A percentile compares a stretch with the other conserved stretches of the same genome.
Evolutionary conservation across 2,113 vertebrate genomes (phyloP).

Genomic region (Suncus etruscus): DNA sequence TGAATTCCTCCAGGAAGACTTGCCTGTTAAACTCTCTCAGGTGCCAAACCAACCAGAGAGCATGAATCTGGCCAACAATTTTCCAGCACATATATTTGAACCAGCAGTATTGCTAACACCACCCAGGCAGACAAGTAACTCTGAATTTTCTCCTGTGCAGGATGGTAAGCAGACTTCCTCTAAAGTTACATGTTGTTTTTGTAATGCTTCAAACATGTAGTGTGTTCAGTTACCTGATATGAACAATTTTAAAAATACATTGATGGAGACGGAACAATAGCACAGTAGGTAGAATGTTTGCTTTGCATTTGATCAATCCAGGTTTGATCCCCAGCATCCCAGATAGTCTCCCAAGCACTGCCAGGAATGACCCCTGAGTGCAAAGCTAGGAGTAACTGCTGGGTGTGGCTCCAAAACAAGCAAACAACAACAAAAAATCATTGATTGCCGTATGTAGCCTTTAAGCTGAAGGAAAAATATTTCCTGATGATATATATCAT

Average conservation of each 20-base stretch:
- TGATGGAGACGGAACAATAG: background rate
- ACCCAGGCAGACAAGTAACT: constrained; percentile 89
- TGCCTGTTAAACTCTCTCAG: constrained; percentile 60
- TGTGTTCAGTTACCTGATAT: background rate
- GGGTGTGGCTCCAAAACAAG: too few relatives aligned
- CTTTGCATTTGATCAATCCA: too few relatives aligned
- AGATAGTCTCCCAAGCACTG: too few relatives aligned
- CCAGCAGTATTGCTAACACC: constrained; percentile 93
- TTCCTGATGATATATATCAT: constrained; percentile 52
- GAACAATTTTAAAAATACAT: constrained; percentile 6
- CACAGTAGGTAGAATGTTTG: too few relatives aligned
- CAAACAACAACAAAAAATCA: background rate
- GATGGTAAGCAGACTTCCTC: constrained; percentile 80
- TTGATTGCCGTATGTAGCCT: background rate
- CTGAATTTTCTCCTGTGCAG: constrained; percentile 76
- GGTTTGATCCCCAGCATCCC: too few relatives aligned
- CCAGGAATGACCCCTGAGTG: too few relatives aligned
- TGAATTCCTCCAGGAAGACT: constrained; percentile 80
- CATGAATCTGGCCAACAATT: background rate
- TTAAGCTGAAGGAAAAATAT: constrained; percentile 12
- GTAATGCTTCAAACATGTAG: background rate
- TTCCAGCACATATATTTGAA: constrained; percentile 78
- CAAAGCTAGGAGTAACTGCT: too few relatives aligned
- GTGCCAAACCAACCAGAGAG: constrained; percentile 23
- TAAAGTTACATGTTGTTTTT: background rate